Percentiles rank a stretch among this genome's conserved stretches.
These are phyloP conservation scores for Hylomyscus alleni DNA, from an alignment of 2,797 vertebrate genomes.

Conservation along the genomic window DNA sequence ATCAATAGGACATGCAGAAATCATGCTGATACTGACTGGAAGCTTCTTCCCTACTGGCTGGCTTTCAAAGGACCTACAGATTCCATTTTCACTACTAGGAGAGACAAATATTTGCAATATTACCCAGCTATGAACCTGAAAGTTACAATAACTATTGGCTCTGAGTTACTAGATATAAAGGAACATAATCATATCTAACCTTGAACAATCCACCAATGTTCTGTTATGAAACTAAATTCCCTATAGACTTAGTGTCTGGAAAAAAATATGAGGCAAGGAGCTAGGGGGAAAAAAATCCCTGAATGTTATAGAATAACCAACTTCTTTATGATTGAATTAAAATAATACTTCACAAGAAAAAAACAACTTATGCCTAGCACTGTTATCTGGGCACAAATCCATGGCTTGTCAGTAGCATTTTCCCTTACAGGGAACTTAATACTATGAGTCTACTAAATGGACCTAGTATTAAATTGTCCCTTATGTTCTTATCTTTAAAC, in stretches of 20 bases:
- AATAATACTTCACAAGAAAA: not conserved
- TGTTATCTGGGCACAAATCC: not conserved
- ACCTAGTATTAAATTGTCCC: not conserved
- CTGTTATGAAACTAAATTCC: constrained; percentile 69
- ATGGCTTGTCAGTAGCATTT: not conserved
- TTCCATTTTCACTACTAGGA: no score
- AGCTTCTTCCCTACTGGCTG: not conserved
- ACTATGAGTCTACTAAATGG: not conserved
- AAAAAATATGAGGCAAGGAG: not conserved
- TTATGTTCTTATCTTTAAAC: not conserved
- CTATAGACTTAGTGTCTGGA: constrained; percentile 60
- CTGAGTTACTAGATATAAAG: constrained; percentile 71
- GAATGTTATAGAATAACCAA: not conserved
- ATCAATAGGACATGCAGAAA: not conserved
- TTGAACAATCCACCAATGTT: constrained; percentile 31
- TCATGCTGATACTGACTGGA: not conserved
- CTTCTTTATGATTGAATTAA: not conserved
- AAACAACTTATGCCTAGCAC: not conserved
- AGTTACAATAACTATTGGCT: no score
- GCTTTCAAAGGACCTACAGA: not conserved
- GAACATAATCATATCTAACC: constrained; percentile 64
- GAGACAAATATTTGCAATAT: not conserved
- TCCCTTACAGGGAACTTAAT: not conserved
- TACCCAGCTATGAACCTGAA: not conserved
- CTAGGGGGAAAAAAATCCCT: constrained; percentile 26